phyloP scores from a whole-genome alignment of 2,797 vertebrate genomes.

The Onychomys arenicola region DNA sequence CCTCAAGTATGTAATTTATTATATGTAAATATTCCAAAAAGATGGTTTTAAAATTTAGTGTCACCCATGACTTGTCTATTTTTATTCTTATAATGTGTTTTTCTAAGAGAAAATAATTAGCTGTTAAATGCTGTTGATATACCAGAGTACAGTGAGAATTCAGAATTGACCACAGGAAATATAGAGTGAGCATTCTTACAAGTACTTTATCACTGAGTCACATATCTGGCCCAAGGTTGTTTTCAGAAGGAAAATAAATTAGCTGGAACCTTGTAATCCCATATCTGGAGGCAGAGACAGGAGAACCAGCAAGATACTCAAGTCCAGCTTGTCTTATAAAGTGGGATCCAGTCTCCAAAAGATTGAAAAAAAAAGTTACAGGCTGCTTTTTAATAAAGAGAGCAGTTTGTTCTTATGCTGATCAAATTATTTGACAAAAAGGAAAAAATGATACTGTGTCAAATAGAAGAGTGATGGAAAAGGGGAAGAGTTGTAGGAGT shows the following conservation, averaged over 20 bases:
- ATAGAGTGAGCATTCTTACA: neutral
- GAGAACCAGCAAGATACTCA: neutral
- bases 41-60: neutral
- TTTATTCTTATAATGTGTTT: neutral
- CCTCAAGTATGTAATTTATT: neutral
- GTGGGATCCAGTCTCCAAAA: neutral
- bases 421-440: constrained; percentile 30
- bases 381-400: neutral
- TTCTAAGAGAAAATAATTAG: neutral
- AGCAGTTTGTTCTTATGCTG: constrained; percentile 24
- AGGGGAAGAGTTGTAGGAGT: neutral
- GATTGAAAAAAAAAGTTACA: constrained; percentile 1
- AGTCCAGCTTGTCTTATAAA: neutral
- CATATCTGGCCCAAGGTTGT: neutral
- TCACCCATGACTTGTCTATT: neutral
- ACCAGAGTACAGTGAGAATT: neutral
- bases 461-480: neutral
- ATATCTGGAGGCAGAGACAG: neutral
- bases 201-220: neutral
- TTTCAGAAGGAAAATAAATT: neutral
- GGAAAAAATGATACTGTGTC: neutral
- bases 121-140: neutral
- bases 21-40: neutral
- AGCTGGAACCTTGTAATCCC: neutral
- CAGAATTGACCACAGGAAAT: constrained; percentile 25